Evolutionary conservation across 2,888 invertebrate genomes (phyloP).

Genomic region (Drosophila lutescens): DNA sequence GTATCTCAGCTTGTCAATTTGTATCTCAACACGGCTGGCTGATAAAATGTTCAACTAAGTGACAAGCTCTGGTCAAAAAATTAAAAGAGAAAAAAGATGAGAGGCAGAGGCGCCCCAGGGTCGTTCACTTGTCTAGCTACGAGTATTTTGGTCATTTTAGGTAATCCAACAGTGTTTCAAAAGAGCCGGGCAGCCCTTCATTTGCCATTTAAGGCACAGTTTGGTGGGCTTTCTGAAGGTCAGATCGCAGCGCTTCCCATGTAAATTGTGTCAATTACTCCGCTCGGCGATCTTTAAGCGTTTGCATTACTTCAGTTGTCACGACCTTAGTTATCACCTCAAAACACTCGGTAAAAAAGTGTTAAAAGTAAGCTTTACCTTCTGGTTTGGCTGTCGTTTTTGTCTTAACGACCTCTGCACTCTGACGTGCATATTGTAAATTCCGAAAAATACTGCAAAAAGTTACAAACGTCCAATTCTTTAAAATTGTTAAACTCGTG

Average conservation of each 20-base stretch:
- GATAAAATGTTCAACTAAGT: conserved; percentile 53
- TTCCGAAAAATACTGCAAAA: conserved; percentile 4
- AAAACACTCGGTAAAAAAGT: conserved; percentile 28
- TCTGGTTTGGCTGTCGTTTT: conserved; percentile 14
- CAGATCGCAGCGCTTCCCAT: conserved; percentile 35
- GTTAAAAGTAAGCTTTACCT: conserved; percentile 8
- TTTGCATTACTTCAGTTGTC: conserved; percentile 23
- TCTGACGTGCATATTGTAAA: conserved; percentile 11
- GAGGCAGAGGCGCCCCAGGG: conserved; percentile 51
- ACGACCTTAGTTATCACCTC: conserved; percentile 50
- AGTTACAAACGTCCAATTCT: conserved; percentile 1
- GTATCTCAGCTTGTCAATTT: conserved; percentile 67
- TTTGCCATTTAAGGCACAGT: conserved; percentile 45
- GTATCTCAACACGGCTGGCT: conserved; percentile 50
- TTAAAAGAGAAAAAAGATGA: conserved; percentile 12
- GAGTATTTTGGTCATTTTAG: conserved; percentile 33
- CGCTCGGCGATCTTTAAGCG: conserved; percentile 20
- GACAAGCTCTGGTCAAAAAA: conserved; percentile 47
- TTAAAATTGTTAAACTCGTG: neutral
- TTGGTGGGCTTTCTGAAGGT: conserved; percentile 19
- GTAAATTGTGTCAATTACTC: conserved; percentile 53
- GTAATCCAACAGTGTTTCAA: conserved; percentile 44
- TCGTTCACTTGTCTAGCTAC: conserved; percentile 53
- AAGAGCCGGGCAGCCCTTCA: conserved; percentile 56
- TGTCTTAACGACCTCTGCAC: neutral